Evolutionary conservation across 2,113 vertebrate genomes (phyloP).

Genomic region (Elephantulus edwardii): DNA sequence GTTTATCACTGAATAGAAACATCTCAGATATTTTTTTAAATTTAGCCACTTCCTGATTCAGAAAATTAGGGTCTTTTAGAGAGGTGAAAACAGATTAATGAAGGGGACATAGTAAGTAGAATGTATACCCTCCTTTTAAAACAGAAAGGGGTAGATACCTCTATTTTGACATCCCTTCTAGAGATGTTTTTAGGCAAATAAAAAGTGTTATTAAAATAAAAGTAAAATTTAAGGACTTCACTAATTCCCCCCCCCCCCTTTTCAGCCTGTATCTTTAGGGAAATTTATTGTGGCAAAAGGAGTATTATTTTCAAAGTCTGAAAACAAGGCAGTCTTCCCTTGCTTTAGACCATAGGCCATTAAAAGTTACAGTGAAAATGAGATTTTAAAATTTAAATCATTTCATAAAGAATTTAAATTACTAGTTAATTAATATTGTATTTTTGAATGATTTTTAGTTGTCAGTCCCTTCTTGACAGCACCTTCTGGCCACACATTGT

Average conservation of each 20-base stretch:
- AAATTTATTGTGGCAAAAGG: slow-evolving; percentile 43
- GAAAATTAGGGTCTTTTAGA: slow-evolving; percentile 34
- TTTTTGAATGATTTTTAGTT: background rate
- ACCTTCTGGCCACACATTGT: slow-evolving; percentile 12
- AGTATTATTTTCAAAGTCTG: background rate
- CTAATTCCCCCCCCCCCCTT: slow-evolving; percentile 5
- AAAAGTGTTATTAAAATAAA: no score
- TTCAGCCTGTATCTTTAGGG: slow-evolving; percentile 3
- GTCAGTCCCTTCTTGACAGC: background rate
- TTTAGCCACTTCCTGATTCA: slow-evolving; percentile 44
- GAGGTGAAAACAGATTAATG: slow-evolving; percentile 41
- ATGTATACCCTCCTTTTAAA: background rate
- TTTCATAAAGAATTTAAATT: slow-evolving; percentile 36
- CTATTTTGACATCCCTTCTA: slow-evolving; percentile 41
- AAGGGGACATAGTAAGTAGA: slow-evolving; percentile 26
- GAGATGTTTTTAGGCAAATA: slow-evolving; percentile 50
- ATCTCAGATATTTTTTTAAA: slow-evolving; percentile 33
- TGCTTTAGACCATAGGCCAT: background rate
- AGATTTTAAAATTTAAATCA: slow-evolving; percentile 24
- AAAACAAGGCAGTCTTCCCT: slow-evolving; percentile 28
- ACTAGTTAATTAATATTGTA: background rate
- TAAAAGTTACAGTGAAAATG: slow-evolving; percentile 27
- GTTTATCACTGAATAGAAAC: slow-evolving; percentile 47
- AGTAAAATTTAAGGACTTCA: slow-evolving; percentile 38
- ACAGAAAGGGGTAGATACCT: background rate